These are phyloP conservation scores for Coracopsis vasa DNA, from an alignment of 2,113 vertebrate species.

Conservation along the genomic window DNA sequence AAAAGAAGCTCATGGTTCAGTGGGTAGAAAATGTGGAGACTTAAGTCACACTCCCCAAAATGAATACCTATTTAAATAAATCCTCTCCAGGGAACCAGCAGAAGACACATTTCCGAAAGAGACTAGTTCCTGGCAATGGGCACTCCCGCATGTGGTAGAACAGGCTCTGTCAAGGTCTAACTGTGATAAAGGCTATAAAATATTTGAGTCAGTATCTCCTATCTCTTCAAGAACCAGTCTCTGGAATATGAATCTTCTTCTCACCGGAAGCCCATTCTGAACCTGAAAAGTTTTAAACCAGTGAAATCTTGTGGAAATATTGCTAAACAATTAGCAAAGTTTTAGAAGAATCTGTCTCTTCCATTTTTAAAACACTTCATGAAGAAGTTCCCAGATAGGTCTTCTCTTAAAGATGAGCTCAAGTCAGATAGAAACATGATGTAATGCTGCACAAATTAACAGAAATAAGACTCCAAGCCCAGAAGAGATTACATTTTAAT, in stretches of 20 bases:
- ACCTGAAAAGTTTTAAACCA: background rate
- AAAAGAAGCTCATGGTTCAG: background rate
- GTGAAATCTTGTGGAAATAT: background rate
- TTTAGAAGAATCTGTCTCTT: background rate
- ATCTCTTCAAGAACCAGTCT: background rate
- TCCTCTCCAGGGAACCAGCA: background rate
- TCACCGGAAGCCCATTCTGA: background rate
- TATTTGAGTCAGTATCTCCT: background rate
- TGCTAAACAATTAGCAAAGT: background rate
- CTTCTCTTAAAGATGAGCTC: background rate
- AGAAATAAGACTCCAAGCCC: background rate
- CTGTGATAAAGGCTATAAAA: background rate
- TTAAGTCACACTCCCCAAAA: background rate
- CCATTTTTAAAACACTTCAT: background rate
- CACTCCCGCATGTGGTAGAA: background rate
- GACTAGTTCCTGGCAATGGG: background rate
- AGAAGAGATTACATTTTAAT: background rate
- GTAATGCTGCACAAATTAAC: background rate
- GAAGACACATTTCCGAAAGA: background rate
- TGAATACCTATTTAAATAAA: background rate
- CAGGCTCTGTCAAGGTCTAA: background rate
- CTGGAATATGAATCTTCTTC: background rate
- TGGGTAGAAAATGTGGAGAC: background rate
- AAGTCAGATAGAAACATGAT: background rate
- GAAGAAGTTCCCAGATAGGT: background rate